Evolutionary conservation across 53 echinoderm and acorn worm genomes (phyloP), one percentile per base, ranked within the genome.

Genomic region (Luidia sarsii): DNA sequence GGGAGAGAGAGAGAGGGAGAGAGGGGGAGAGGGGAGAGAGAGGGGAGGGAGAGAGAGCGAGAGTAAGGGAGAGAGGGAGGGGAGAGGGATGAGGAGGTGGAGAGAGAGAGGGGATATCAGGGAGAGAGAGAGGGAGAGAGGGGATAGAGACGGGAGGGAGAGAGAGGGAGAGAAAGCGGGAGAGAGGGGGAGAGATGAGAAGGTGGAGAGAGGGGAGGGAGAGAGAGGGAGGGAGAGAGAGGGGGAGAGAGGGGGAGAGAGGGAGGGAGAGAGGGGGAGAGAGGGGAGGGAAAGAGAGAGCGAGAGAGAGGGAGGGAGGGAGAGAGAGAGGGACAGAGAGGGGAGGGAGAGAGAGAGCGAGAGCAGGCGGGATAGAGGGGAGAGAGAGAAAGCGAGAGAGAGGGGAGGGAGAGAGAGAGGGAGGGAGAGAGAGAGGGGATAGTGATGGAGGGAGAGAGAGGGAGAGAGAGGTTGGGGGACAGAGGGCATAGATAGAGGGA

Each of bases 361-460:
- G 15, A 27, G 49, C 57, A 32, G 54, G 6, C n/a, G n/a, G n/a
- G n/a, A n/a, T n/a, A n/a, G n/a, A n/a, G n/a, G n/a, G n/a, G n/a
- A n/a, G n/a, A n/a, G n/a, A n/a, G n/a, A n/a, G 11, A 92, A 50
- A 1, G 92, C 83, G 70, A 89, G 89, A 75, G 86, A 89, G 89
- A 56, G 18, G 56, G 87, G 54, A n/a, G n/a, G 41, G 6, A 41
- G 11, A 7, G 6, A 41, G 41, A 11, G 41, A 41, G 0, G 19
- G 10, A 57, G 28, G 32, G 32, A 65, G 15, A 27, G 49, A 71
- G 20, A 72, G 6, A 41, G n/a, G n/a, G n/a, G n/a, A n/a, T n/a
- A n/a, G n/a, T n/a, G n/a, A n/a, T n/a, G n/a, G n/a, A n/a, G n/a
- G n/a, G n/a, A n/a, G n/a, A n/a, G n/a, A n/a, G n/a, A n/a, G n/a